These are phyloP conservation scores for Nomada lathburiana DNA, from an alignment of 2,888 invertebrate species.

Conservation along the genomic window DNA sequence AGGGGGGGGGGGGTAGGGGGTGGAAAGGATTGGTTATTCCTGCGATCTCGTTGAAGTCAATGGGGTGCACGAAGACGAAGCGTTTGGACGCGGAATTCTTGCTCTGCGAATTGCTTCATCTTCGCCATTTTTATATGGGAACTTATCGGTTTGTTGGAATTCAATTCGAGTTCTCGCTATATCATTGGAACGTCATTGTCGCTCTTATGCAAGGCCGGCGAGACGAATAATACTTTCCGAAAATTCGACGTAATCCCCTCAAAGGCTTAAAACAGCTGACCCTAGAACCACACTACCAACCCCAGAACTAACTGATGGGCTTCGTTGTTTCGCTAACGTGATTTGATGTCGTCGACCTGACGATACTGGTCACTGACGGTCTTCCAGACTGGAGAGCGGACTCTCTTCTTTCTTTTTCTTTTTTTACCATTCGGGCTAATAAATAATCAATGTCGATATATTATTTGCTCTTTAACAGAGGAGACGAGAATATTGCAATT, in stretches of 20 bases:
- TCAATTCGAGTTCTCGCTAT: not conserved
- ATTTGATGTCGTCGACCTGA: conserved; percentile 79
- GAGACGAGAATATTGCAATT: no score
- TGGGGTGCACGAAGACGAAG: not conserved
- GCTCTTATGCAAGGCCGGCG: not conserved
- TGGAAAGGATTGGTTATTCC: conserved; percentile 32
- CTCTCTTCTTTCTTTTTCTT: not conserved
- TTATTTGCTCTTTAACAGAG: no score
- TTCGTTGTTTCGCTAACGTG: conserved; percentile 78
- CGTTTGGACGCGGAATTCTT: no score
- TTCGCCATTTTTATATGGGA: no score
- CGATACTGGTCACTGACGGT: conserved; percentile 56
- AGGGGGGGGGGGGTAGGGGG: no score
- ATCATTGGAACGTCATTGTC: no score
- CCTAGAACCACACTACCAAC: conserved; percentile 68
- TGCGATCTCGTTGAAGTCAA: not conserved
- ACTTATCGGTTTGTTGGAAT: not conserved
- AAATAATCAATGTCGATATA: no score
- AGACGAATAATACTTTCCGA: conserved; percentile 60
- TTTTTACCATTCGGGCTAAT: conserved; percentile 35
- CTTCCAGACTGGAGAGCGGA: conserved; percentile 38
- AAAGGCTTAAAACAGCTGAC: conserved; percentile 69
- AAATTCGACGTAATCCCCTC: conserved; percentile 74
- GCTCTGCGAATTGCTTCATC: no score
- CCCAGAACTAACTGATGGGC: conserved; percentile 71